Base-by-base conservation (phyloP, 2,888 invertebrate species). In the Lordiphosa andalusiaca region DNA sequence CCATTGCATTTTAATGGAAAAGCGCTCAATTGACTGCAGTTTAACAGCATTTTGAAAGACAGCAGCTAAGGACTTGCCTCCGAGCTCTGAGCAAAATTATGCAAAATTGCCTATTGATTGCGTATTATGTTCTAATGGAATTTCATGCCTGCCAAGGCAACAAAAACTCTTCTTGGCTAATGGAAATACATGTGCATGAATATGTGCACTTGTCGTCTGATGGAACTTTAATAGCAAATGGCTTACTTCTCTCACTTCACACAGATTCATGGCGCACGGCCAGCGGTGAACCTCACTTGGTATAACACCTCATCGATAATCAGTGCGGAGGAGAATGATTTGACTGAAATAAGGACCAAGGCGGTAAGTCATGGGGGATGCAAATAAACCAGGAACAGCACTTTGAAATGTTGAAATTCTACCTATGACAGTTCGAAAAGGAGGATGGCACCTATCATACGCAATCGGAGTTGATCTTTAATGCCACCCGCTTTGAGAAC, bases 231-330 rank as follows among this genome's bases (percentile, higher is more conserved):
- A 77, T 77, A 50, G 67, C 58, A 69, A 66, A 67, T 65, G 67
- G 30, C 60, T 51, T 21, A 9, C 9, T 30, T 30, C 9, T 30
- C 30, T 30, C 30, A 30, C 9, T 10, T 4, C 21, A 23, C 44
- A 35, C 74, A 90, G 60, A 95, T 95, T 3, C 92, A 92, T 36
- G 96, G 95, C 0, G 96, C 97, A 0, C 91, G 95, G 44, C 97
- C 97, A 0, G 93, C 95, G 0, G 96, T 96, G 7, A 93, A 92
- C 73, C 92, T 97, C 60, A 93, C 94, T 57, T 97, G 97, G 97
- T 95, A 92, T 90, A 97, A 97, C 88, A 93, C 94, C 13, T 93
- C 95, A 0, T 44, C 66, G n/a, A 86, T 73, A 7, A 87, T 90
- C 47, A 77, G 77, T 51, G 80, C 86, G 9, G 85, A 80, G 53